These are phyloP conservation scores for Anoplolepis gracilipes DNA, from an alignment of 1,140 invertebrate species.

Conservation along the genomic window DNA sequence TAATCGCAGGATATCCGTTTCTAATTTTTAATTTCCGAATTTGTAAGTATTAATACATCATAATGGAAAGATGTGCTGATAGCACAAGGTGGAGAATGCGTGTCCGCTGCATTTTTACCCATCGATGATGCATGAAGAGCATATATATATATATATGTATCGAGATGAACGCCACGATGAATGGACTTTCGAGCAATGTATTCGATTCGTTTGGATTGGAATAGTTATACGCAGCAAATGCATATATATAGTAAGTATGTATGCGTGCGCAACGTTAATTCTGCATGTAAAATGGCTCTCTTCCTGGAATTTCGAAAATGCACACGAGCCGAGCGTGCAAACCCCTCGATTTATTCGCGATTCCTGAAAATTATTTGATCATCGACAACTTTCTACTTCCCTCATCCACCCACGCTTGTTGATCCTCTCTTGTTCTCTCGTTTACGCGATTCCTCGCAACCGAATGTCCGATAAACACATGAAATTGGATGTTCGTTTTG, in stretches of 20 bases:
- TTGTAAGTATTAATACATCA: neutral
- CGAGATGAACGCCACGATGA: conserved; percentile 50
- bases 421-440: conserved; percentile 47
- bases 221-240: conserved; percentile 54
- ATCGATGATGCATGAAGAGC: conserved; percentile 53
- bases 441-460: conserved; percentile 32
- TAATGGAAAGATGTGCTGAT: neutral
- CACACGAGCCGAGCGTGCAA: conserved; percentile 43
- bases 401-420: neutral
- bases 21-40: conserved; percentile 16
- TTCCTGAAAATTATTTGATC: conserved; percentile 57
- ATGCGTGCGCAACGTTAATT: conserved; percentile 61
- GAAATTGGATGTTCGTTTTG: conserved; percentile 44
- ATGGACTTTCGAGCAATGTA: conserved; percentile 51
- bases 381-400: conserved; percentile 43
- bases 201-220: conserved; percentile 59
- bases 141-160: conserved; percentile 5
- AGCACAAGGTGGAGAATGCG: conserved; percentile 28
- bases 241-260: conserved; percentile 12
- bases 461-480: conserved; percentile 27
- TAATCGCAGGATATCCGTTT: neutral
- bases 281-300: conserved; percentile 56
- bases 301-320: conserved; percentile 58
- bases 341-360: conserved; percentile 47
- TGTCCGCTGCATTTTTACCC: conserved; percentile 40